A percentile compares a stretch with the other conserved stretches of the same genome.
Conservation (phyloP, 2,888 invertebrate genomes). For the Notodonta ziczac region DNA sequence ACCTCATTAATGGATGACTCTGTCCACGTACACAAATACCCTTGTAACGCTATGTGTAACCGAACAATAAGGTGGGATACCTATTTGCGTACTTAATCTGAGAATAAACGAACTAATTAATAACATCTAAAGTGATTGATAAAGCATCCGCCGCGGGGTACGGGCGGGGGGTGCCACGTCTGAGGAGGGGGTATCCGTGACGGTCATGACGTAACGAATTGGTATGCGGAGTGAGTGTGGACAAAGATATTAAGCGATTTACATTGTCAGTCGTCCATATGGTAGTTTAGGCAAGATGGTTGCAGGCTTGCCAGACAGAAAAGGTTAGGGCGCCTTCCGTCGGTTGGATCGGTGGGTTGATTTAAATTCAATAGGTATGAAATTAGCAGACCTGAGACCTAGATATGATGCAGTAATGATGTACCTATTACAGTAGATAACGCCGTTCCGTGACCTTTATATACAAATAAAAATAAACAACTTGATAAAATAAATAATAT, state of each 20-base stretch:
- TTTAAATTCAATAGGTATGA: no score
- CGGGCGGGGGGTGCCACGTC: conserved; percentile 29
- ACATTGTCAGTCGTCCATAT: conserved; percentile 11
- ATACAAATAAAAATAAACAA: conserved; percentile 27
- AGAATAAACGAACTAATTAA: conserved; percentile 42
- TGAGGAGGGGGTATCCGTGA: conserved; percentile 44
- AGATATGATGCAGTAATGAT: no score
- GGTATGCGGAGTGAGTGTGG: conserved; percentile 65
- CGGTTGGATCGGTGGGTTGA: no score
- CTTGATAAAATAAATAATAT: neutral
- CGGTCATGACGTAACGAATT: conserved; percentile 74
- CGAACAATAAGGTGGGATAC: neutral
- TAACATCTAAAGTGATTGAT: conserved; percentile 66
- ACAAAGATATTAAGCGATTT: conserved; percentile 62
- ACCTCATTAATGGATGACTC: conserved; percentile 51
- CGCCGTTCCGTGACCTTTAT: conserved; percentile 21
- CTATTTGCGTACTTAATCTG: neutral
- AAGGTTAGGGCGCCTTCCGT: no score
- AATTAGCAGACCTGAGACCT: no score
- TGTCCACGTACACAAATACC: neutral
- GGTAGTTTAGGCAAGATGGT: neutral
- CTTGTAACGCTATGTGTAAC: neutral
- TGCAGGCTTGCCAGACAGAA: neutral
- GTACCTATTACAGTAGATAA: conserved; percentile 1
- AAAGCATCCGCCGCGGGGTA: conserved; percentile 48